phyloP scores from a whole-genome alignment of 1,140 invertebrate genomes.

The Teleopsis dalmanni region DNA sequence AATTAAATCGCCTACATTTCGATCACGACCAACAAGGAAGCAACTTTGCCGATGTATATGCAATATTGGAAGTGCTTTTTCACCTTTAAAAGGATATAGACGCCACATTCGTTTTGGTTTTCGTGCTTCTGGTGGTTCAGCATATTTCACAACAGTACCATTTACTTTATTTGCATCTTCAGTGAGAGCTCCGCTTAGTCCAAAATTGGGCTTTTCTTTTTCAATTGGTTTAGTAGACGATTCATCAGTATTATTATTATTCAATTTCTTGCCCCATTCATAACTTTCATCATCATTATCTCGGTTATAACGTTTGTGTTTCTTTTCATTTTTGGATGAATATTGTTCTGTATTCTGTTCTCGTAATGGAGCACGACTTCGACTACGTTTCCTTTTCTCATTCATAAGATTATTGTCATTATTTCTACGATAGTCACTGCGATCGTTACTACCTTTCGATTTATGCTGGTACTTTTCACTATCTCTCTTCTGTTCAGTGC shows the following conservation, averaged over 20 bases:
- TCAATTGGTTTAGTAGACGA: conserved; percentile 49
- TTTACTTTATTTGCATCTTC: conserved; percentile 95
- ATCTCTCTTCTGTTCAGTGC: too few species aligned
- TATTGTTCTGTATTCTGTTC: conserved; percentile 1
- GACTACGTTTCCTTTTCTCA: too few species aligned
- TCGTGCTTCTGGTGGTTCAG: conserved; percentile 89
- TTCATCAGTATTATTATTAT: conserved; percentile 27
- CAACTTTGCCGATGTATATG: conserved; percentile 94
- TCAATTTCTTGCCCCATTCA: conserved; percentile 58
- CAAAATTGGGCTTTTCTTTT: conserved; percentile 91
- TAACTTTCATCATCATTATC: conserved; percentile 49
- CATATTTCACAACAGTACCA: conserved; percentile 96
- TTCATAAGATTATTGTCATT: too few species aligned
- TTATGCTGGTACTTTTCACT: too few species aligned
- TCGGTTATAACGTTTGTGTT: conserved; percentile 9
- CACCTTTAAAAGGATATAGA: conserved; percentile 95
- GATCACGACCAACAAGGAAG: conserved; percentile 91
- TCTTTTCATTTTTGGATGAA: conserved; percentile 14
- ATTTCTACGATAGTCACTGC: too few species aligned
- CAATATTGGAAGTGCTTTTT: conserved; percentile 79
- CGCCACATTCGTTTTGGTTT: conserved; percentile 93
- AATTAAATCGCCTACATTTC: conserved; percentile 90
- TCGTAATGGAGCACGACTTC: too few species aligned
- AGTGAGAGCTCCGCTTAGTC: conserved; percentile 87
- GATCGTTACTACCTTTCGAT: too few species aligned